Base-by-base conservation (phyloP, 2,113 vertebrate genomes). In the Ramphastos sulfuratus region DNA sequence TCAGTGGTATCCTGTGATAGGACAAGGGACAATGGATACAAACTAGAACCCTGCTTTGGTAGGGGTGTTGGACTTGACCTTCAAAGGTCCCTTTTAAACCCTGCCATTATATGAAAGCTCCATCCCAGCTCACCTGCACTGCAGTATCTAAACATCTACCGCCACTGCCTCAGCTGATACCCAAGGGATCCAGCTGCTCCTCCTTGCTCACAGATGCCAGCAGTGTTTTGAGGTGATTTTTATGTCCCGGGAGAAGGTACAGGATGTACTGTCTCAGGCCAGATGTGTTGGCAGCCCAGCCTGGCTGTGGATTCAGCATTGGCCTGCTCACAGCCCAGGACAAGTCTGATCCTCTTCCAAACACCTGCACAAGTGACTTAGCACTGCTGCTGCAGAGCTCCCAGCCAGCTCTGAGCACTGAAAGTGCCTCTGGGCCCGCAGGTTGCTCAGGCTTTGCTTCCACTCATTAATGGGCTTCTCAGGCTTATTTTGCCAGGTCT, bases 311-410 rank as follows among this genome's bases (percentile, higher is more conserved):
- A 90, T 85, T 92, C 84, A 77, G 82, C 64, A 58, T 42, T 31
- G 87, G 92, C 48, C 61, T 78, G 69, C 80, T 95, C 23, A 12
- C 52, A 81, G 80, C 44, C 80, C 80, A 78, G 61, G 70, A 83
- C 52, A 92, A 83, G 48, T 92, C 93, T 7, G 1, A 78, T 90
- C 82, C 76, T 91, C 71, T 73, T 88, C 76, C 91, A 95, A 92
- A 90, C 56, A 67, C 91, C 82, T 94, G 85, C 87, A 90, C 95
- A 93, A 90, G 52, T 78, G 76, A 88, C 52, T 80, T 74, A 81
- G 81, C 15, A 6, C 33, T 24, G 1, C 50, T 73, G 85, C 50
- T 0, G 6, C 66, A 10, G 72, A 58, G 72, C 48, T 92, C 66
- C 69, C 72, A 67, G 91, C 30, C 66, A 90, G 77, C 52, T 23